These are phyloP conservation scores for Gonocerus acuteangulatus DNA, from an alignment of 2,888 invertebrate species.

Conservation along the genomic window DNA sequence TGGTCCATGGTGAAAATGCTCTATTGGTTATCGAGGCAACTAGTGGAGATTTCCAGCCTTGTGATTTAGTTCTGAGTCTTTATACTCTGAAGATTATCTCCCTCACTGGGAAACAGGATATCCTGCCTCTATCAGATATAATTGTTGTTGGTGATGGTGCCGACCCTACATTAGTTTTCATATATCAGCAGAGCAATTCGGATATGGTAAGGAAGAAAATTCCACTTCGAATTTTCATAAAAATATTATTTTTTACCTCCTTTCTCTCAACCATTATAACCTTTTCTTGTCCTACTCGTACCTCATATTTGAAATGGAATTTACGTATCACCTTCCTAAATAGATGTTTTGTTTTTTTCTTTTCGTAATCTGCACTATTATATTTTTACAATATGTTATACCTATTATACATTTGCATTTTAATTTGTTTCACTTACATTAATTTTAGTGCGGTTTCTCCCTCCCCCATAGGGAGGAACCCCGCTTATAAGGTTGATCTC, in stretches of 20 bases:
- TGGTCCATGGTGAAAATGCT: conserved; percentile 2
- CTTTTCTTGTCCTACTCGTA: no score
- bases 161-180: conserved; percentile 48
- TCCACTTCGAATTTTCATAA: background rate
- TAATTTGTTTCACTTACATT: no score
- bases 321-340: no score
- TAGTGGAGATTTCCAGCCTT: conserved; percentile 2
- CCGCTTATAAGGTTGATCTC: no score
- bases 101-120: background rate
- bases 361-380: no score
- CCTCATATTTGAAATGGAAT: no score
- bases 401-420: no score
- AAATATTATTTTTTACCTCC: background rate
- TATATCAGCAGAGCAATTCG: conserved; percentile 27
- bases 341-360: no score
- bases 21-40: conserved; percentile 15
- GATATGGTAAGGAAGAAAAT: conserved; percentile 13
- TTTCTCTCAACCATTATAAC: no score
- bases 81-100: background rate
- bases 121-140: conserved; percentile 47
- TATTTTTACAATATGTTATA: no score
- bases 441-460: no score
- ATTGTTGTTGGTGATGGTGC: conserved; percentile 45
- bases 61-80: conserved; percentile 2
- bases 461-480: no score